phyloP scores from a whole-genome alignment of 2,888 invertebrate species.

The Herminia tarsipennalis region DNA sequence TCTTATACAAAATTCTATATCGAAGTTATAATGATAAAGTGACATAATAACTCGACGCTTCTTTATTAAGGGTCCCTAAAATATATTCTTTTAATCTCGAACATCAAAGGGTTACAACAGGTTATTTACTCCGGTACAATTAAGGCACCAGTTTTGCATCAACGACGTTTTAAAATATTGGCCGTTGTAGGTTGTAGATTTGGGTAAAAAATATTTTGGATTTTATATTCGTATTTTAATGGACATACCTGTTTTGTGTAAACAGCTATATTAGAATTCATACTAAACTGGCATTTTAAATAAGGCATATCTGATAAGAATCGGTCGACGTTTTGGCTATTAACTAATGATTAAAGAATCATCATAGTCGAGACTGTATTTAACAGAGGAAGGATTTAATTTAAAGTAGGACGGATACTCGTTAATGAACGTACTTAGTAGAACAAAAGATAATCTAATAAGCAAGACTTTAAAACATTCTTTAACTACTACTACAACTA shows the following conservation, averaged over 20 bases:
- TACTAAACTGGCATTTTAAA: not conserved
- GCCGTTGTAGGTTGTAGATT: constrained; percentile 8
- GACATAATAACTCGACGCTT: constrained; percentile 3
- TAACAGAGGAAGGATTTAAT: not conserved
- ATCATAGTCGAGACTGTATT: no score
- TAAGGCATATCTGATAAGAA: no score
- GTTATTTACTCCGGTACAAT: constrained; percentile 24
- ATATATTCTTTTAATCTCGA: constrained; percentile 26
- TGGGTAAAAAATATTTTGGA: constrained; percentile 3
- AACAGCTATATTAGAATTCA: not conserved
- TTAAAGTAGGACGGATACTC: not conserved
- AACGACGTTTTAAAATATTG: constrained; percentile 16
- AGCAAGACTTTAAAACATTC: no score
- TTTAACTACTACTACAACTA: no score
- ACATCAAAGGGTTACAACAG: constrained; percentile 33
- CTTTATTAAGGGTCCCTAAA: constrained; percentile 22
- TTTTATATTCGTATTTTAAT: no score
- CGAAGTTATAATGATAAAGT: not conserved
- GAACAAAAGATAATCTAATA: no score
- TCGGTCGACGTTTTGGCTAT: no score
- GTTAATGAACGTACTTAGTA: not conserved
- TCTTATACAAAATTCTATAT: no score
- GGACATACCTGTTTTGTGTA: constrained; percentile 5
- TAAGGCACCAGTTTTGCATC: constrained; percentile 21
- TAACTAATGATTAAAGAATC: no score